These are phyloP conservation scores for Balearica regulorum DNA, from an alignment of 2,797 vertebrate genomes.

Conservation along the genomic window DNA sequence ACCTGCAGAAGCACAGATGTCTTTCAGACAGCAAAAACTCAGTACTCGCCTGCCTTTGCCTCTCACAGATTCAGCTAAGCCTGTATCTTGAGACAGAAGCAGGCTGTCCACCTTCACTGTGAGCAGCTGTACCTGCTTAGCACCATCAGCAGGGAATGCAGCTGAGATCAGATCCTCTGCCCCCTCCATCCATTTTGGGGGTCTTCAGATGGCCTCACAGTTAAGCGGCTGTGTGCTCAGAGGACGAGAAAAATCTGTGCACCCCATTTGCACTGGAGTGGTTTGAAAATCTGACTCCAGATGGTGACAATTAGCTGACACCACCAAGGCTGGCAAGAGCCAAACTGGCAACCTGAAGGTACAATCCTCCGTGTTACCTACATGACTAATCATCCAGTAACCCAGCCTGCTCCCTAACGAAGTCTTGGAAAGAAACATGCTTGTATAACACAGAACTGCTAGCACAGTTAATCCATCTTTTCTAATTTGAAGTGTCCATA, in stretches of 20 bases:
- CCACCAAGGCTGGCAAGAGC: slow-evolving; percentile 2
- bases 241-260: background rate
- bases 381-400: background rate
- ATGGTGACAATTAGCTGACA: slow-evolving; percentile 44
- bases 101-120: background rate
- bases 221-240: background rate
- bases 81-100: background rate
- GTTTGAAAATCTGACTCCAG: slow-evolving; percentile 25
- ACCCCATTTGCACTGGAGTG: background rate
- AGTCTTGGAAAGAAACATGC: background rate
- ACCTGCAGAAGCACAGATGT: background rate
- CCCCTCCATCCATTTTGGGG: background rate
- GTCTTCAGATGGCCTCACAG: background rate
- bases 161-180: background rate
- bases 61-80: background rate
- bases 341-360: background rate
- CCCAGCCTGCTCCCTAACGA: background rate
- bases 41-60: background rate
- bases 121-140: background rate
- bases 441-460: background rate
- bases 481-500: background rate
- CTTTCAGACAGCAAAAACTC: background rate
- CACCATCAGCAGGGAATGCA: background rate
- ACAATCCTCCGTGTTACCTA: background rate
- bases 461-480: background rate